phyloP scores from a whole-genome alignment of 2,888 invertebrate genomes.

The Caenorhabditis sp. region DNA sequence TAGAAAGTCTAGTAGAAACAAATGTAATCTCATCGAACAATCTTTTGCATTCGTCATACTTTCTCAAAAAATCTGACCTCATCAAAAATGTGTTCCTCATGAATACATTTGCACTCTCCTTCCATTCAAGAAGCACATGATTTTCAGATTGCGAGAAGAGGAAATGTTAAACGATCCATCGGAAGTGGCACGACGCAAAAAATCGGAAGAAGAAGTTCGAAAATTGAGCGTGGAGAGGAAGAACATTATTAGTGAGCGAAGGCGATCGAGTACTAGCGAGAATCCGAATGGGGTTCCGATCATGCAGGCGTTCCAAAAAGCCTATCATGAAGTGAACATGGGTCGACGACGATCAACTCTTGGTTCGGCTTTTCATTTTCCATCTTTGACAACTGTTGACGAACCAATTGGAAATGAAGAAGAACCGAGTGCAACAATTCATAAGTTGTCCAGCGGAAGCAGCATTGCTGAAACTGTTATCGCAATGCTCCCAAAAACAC shows the following conservation, averaged over 20 bases:
- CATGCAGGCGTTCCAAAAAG: conserved; percentile 58
- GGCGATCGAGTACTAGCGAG: conserved; percentile 43
- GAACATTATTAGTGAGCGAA: conserved; percentile 35
- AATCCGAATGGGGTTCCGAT: conserved; percentile 58
- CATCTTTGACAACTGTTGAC: conserved; percentile 29
- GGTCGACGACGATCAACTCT: conserved; percentile 42
- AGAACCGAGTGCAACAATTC: conserved; percentile 22
- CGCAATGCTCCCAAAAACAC: conserved; percentile 39
- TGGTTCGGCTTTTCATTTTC: conserved; percentile 39
- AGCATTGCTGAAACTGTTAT: conserved; percentile 54
- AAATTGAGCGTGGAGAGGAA: conserved; percentile 48
- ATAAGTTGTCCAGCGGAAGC: conserved; percentile 44
- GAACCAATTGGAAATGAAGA: conserved; percentile 21
- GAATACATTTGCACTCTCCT: background rate
- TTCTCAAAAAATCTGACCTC: too few relatives aligned
- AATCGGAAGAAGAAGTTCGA: conserved; percentile 47
- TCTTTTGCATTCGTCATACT: too few relatives aligned
- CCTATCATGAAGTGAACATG: conserved; percentile 47
- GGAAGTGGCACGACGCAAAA: conserved; percentile 29
- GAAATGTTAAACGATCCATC: conserved; percentile 24
- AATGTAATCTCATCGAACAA: too few relatives aligned
- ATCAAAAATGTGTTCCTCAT: background rate
- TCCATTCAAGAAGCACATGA: background rate
- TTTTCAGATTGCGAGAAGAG: conserved; percentile 42
- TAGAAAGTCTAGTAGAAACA: too few relatives aligned